A percentile compares a stretch with the other conserved stretches of the same genome.
Conservation (phyloP, 2,113 vertebrate species). For the Cariama cristata region DNA sequence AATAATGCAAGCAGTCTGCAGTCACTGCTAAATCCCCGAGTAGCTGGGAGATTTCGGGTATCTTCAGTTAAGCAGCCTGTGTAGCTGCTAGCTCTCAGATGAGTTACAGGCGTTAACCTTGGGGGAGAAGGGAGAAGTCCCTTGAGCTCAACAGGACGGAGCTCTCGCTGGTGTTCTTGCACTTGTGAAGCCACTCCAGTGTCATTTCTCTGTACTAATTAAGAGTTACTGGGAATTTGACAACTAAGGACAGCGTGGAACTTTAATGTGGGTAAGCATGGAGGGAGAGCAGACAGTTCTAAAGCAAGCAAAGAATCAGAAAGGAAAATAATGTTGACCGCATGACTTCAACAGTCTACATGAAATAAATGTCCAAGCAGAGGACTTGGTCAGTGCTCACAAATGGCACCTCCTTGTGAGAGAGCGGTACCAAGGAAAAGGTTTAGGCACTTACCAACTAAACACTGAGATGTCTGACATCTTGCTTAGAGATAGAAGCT, state of each 20-base stretch:
- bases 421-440: not conserved
- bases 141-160: not conserved
- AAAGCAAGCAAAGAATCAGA: conserved; percentile 30
- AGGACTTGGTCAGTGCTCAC: not conserved
- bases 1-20: not conserved
- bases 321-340: not conserved
- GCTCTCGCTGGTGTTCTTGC: not conserved
- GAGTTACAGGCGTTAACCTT: conserved; percentile 50
- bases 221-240: conserved; percentile 65
- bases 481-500: not conserved
- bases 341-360: not conserved
- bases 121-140: conserved; percentile 12
- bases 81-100: not conserved
- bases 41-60: not conserved
- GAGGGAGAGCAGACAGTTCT: conserved; percentile 34
- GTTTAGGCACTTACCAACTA: not conserved
- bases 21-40: not conserved
- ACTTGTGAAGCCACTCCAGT: not conserved
- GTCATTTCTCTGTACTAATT: conserved; percentile 65
- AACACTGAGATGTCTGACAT: not conserved
- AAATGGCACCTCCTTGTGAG: not conserved
- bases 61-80: not conserved
- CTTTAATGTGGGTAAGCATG: conserved; percentile 55
- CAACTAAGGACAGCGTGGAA: conserved; percentile 70
- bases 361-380: not conserved